Conservation (phyloP, 2,888 invertebrate species). For the Zaprionus lineosus region DNA sequence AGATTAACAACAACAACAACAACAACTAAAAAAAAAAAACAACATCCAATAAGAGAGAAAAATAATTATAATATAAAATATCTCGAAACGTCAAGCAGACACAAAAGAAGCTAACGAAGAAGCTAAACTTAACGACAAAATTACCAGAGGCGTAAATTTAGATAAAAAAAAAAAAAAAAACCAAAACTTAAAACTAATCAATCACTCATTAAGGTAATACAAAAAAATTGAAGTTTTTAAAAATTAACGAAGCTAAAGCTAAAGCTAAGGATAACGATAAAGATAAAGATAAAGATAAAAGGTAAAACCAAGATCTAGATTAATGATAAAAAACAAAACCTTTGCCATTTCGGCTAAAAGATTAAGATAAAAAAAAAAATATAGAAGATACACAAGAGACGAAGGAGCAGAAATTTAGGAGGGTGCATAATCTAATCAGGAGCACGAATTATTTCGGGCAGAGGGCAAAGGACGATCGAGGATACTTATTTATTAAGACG, state of each 20-base stretch:
- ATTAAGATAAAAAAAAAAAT: conserved; percentile 8
- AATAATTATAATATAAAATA: too few species aligned
- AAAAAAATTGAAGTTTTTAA: conserved; percentile 37
- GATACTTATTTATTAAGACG: conserved; percentile 1
- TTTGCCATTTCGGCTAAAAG: conserved; percentile 58
- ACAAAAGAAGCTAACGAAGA: conserved; percentile 23
- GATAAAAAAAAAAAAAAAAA: conserved; percentile 46
- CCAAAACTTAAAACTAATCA: too few species aligned
- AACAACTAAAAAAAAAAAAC: conserved; percentile 19
- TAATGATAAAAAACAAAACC: conserved; percentile 45
- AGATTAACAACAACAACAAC: conserved; percentile 24
- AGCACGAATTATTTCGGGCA: too few species aligned
- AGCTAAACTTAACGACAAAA: conserved; percentile 37
- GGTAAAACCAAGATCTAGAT: conserved; percentile 45
- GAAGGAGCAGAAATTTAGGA: neutral
- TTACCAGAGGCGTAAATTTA: conserved; percentile 45
- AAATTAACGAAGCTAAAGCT: conserved; percentile 26
- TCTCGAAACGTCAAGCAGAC: too few species aligned
- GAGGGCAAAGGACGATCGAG: too few species aligned
- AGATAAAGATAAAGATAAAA: conserved; percentile 22
- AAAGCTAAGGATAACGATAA: conserved; percentile 49
- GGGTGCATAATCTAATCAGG: conserved; percentile 14
- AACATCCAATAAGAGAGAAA: too few species aligned
- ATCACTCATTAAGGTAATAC: too few species aligned
- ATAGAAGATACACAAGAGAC: neutral